Conservation (phyloP, 2,888 invertebrate species). For the Sympetrum striolatum region DNA sequence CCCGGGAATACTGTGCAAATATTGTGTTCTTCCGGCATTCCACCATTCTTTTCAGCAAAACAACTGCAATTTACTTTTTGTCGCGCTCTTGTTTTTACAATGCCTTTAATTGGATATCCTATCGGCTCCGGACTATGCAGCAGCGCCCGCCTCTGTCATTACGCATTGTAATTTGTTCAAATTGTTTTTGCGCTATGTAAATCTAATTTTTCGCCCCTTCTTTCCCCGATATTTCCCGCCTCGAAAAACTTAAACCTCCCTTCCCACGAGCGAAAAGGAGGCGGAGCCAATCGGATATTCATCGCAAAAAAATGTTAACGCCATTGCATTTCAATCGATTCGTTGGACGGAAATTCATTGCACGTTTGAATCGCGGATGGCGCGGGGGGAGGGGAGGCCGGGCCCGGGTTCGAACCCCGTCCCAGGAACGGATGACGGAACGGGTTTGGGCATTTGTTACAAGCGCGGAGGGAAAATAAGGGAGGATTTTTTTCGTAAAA, state of each 20-base stretch:
- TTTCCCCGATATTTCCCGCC: neutral
- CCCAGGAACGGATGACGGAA: neutral
- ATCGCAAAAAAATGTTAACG: neutral
- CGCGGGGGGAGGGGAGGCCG: neutral
- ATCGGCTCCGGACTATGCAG: neutral
- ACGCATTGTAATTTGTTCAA: constrained; percentile 11
- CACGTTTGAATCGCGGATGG: neutral
- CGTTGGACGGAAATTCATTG: neutral
- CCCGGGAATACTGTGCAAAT: neutral
- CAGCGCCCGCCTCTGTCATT: neutral
- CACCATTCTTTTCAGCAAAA: neutral
- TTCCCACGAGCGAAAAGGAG: neutral
- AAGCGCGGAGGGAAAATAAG: neutral
- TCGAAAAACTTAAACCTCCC: neutral
- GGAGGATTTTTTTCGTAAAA: neutral
- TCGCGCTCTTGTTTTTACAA: neutral
- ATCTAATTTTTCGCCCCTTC: neutral
- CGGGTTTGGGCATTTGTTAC: neutral
- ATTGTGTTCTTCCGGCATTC: too few relatives aligned
- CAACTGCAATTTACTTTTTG: neutral
- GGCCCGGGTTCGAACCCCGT: neutral
- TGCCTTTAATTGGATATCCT: constrained; percentile 21
- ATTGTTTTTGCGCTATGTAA: neutral
- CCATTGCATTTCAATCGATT: constrained; percentile 7
- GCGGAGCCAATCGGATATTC: constrained; percentile 17